These are phyloP conservation scores for Campopleginae sp. DNA, from an alignment of 2,888 invertebrate genomes.

Conservation along the genomic window DNA sequence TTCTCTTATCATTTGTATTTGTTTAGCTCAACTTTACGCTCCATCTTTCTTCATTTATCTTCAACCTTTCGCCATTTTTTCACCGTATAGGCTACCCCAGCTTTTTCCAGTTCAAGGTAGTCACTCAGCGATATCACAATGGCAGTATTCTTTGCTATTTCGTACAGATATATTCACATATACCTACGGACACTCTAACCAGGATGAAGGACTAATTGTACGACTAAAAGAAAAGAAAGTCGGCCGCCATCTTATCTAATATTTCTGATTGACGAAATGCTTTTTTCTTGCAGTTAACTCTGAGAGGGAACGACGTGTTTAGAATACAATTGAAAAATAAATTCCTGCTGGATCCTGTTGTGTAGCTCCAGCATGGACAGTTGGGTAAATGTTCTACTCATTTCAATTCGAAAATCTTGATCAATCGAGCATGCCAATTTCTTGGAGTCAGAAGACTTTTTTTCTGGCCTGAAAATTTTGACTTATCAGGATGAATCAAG, in stretches of 20 bases:
- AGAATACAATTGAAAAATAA: neutral
- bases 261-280: neutral
- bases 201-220: conserved; percentile 32
- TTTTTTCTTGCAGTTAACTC: neutral
- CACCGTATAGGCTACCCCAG: neutral
- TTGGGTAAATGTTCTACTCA: neutral
- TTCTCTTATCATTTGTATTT: neutral
- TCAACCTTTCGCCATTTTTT: neutral
- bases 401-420: neutral
- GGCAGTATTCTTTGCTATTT: neutral
- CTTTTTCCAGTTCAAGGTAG: conserved; percentile 37
- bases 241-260: conserved; percentile 28
- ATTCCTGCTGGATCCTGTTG: neutral
- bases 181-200: neutral
- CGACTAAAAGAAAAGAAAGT: conserved; percentile 22
- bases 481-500: neutral
- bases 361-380: neutral
- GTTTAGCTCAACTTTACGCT: neutral
- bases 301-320: neutral
- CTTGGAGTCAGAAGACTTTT: neutral
- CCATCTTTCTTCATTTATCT: conserved; percentile 12
- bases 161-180: neutral
- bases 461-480: neutral
- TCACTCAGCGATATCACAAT: conserved; percentile 41
- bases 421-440: neutral